A percentile compares a stretch with the other conserved stretches of the same genome.
Conservation (phyloP, 2,113 vertebrate genomes). For the Phylloscopus trochilus region DNA sequence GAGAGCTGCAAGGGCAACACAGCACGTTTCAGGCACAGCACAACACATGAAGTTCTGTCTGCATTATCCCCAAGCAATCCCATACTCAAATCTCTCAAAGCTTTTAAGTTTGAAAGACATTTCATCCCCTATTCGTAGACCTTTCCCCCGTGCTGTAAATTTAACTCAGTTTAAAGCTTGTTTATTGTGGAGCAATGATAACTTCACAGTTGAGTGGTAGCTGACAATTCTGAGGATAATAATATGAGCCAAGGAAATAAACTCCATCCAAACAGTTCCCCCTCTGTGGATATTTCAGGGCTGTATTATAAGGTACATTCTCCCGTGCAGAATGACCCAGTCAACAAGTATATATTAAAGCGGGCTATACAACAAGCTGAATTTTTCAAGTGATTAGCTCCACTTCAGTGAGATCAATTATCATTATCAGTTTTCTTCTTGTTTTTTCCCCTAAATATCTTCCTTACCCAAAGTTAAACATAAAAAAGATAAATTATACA, state of each 20-base stretch:
- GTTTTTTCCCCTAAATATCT: not conserved
- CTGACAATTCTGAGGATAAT: not conserved
- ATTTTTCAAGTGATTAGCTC: not conserved
- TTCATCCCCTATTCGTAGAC: not conserved
- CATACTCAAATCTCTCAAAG: not conserved
- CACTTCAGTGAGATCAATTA: not conserved
- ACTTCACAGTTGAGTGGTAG: not conserved
- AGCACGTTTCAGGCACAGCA: not conserved
- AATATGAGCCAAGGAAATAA: not conserved
- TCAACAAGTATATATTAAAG: not conserved
- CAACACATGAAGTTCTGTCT: not conserved
- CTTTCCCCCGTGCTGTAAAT: not conserved
- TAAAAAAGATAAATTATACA: not conserved
- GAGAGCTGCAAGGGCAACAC: conserved; percentile 76
- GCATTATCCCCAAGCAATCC: not conserved
- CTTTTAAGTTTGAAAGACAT: not conserved
- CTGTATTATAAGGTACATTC: not conserved
- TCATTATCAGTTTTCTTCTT: not conserved
- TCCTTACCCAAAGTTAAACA: not conserved
- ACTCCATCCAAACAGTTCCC: not conserved
- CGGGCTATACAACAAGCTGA: not conserved
- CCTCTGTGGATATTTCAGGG: not conserved
- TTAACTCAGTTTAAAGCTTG: not conserved
- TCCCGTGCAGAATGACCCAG: not conserved
- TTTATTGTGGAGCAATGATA: not conserved